Conservation (phyloP, 2,888 invertebrate genomes). For the Steinernema hermaphroditum region DNA sequence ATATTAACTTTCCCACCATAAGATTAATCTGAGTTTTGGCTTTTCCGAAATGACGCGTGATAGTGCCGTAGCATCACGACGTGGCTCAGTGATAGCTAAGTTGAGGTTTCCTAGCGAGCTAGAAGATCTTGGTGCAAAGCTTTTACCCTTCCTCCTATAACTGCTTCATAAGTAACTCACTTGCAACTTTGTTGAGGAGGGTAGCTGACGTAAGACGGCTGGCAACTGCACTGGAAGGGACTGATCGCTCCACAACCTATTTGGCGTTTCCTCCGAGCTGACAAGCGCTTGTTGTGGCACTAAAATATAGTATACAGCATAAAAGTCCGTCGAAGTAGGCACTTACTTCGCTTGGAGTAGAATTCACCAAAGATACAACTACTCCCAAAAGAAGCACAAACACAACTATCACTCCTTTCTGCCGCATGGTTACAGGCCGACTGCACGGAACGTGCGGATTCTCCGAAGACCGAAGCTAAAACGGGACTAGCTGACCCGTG, state of each 20-base stretch:
- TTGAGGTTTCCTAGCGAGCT: no score
- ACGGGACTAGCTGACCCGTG: background rate
- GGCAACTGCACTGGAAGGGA: background rate
- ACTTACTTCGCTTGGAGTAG: background rate
- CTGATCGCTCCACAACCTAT: conserved; percentile 10
- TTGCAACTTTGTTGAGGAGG: conserved; percentile 8
- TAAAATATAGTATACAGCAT: background rate
- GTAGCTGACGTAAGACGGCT: background rate
- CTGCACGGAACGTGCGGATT: background rate
- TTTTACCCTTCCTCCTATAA: no score
- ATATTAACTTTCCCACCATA: no score
- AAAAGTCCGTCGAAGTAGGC: background rate
- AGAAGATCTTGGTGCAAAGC: no score
- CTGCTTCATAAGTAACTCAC: no score
- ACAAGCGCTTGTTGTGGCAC: conserved; percentile 1
- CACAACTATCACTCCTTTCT: background rate
- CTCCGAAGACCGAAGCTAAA: conserved; percentile 19
- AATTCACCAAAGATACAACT: background rate
- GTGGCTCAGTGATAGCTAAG: no score
- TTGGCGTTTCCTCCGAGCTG: conserved; percentile 2
- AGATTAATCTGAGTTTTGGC: no score
- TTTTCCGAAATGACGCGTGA: no score
- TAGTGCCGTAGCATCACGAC: no score
- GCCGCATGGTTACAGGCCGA: background rate
- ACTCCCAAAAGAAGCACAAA: background rate